Evolutionary conservation across 2,113 vertebrate species (phyloP), one percentile per base, ranked within the genome.

Genomic region (Spea bombifrons): DNA sequence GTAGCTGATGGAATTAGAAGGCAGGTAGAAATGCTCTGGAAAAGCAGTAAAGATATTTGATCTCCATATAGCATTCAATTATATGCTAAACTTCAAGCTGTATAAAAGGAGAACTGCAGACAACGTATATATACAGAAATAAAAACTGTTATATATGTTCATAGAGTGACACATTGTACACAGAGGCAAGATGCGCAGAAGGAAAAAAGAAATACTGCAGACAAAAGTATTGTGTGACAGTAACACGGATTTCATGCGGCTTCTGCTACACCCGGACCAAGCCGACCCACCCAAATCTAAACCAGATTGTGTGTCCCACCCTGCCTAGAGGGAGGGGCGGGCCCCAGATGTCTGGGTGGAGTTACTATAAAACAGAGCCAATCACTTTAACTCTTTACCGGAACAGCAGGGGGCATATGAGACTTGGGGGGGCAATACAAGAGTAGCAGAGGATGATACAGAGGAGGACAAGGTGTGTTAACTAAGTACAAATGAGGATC

Each of bases 261-360:
- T 65, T 45, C 43, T n/a, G 43, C 71, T 73, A 79, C 49, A 78
- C 61, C 55, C 76, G 55, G 49, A 66, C 61, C 30, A n/a, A 67
- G 43, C 71, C 4, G 71, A 67, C 71, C 78, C 78, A 68, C 64
- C 78, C 71, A 80, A 80, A 80, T 80, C 71, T 68, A 80, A 73
- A 80, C 78, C 78, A 80, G 70, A 80, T 73, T 80, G 78, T 59
- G 76, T 52, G 63, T 49, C 78, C 71, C 78, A 68, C 78, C 78
- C 71, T 80, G 78, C 78, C 77, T 67, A 46, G 49, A 73, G 77
- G 77, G 76, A 78, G 76, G 53, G 44, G 69, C 30, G 45, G 49
- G 66, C 70, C 76, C 48, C 70, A 79, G 70, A 73, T 79, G 70
- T 79, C 44, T 73, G 76, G 76, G 76, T 73, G 76, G 70, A 73